These are phyloP conservation scores for Cotesia typhae DNA, from an alignment of 1,140 invertebrate species.

Conservation along the genomic window DNA sequence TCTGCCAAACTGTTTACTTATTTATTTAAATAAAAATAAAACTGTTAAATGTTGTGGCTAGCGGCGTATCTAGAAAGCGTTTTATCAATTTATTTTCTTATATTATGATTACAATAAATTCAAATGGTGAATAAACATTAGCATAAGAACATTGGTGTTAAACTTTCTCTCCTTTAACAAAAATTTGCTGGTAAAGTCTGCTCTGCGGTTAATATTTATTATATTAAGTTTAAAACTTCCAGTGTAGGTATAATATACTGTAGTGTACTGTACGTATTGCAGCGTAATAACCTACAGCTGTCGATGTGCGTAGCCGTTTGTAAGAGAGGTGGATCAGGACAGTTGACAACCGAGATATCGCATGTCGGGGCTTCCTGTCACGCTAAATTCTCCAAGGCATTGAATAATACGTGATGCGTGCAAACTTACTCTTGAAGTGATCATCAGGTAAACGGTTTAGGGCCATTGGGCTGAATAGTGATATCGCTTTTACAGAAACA, in stretches of 20 bases:
- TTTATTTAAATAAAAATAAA: background rate
- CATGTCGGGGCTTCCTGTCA: conserved; percentile 57
- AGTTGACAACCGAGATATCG: conserved; percentile 49
- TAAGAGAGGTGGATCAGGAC: conserved; percentile 42
- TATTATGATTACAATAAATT: background rate
- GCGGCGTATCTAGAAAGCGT: conserved; percentile 17
- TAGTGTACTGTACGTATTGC: too few relatives aligned
- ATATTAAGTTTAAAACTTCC: too few relatives aligned
- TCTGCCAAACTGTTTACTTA: conserved; percentile 1
- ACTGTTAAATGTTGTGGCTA: background rate
- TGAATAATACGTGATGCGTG: conserved; percentile 4
- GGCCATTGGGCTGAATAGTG: conserved; percentile 38
- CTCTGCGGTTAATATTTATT: too few relatives aligned
- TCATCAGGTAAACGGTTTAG: conserved; percentile 28
- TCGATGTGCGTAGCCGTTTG: background rate
- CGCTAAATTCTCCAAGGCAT: conserved; percentile 42
- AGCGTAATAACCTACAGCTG: too few relatives aligned
- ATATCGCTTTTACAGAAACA: conserved; percentile 24
- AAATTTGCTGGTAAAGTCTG: background rate
- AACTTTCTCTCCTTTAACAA: too few relatives aligned
- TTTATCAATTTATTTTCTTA: background rate
- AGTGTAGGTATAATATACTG: too few relatives aligned
- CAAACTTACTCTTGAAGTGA: conserved; percentile 1
- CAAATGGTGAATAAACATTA: conserved; percentile 3
- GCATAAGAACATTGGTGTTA: too few relatives aligned